These are phyloP conservation scores for Bombus difficillimus DNA, from an alignment of 1,140 invertebrate genomes.

Conservation along the genomic window DNA sequence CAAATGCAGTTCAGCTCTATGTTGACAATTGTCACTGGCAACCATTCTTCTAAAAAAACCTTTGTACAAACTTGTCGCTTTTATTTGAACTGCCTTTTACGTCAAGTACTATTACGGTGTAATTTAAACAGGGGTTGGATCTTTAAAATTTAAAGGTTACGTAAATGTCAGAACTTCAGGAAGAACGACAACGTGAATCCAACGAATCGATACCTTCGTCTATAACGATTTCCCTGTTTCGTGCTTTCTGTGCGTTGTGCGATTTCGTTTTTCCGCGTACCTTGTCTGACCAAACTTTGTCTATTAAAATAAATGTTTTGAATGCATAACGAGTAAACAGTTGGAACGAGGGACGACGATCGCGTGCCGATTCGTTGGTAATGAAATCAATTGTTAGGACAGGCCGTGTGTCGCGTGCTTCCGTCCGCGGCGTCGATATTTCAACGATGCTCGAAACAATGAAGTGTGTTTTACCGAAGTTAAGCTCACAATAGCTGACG, in stretches of 20 bases:
- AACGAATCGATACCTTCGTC: neutral
- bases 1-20: neutral
- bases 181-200: neutral
- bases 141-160: neutral
- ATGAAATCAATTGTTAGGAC: slow-evolving; percentile 32
- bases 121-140: too few relatives aligned
- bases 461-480: slow-evolving; percentile 39
- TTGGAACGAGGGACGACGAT: neutral
- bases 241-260: too few relatives aligned
- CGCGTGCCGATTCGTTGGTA: neutral
- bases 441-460: slow-evolving; percentile 43
- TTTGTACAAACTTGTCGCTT: neutral
- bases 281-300: neutral
- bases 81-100: neutral
- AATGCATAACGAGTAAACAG: neutral
- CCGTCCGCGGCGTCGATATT: slow-evolving; percentile 28
- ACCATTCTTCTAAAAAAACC: neutral
- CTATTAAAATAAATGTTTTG: neutral
- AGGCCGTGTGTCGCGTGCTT: neutral
- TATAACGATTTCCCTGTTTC: neutral
- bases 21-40: neutral
- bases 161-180: neutral
- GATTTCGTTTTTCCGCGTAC: neutral
- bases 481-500: slow-evolving; percentile 25
- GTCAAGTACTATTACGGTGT: neutral